Evolutionary conservation across 2,888 invertebrate species (phyloP).

Genomic region (Meiosimyza platycephala): DNA sequence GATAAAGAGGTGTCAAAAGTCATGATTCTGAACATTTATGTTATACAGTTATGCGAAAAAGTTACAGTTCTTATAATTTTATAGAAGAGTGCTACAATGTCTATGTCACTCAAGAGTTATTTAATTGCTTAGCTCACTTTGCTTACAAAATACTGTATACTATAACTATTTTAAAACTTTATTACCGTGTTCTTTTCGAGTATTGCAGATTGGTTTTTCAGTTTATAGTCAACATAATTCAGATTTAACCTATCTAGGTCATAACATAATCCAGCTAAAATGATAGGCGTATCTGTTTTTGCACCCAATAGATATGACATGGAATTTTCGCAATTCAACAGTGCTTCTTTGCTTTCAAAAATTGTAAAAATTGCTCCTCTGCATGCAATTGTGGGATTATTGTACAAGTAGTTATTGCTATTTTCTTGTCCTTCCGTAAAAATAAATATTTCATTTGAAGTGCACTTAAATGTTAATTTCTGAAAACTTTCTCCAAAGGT

Average conservation of each 20-base stretch:
- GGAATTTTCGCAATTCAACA: slow-evolving; percentile 1
- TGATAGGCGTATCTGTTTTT: slow-evolving; percentile 4
- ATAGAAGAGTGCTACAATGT: too few relatives aligned
- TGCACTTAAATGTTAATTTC: background rate
- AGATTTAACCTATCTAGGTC: slow-evolving; percentile 6
- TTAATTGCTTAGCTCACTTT: too few relatives aligned
- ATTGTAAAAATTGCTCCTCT: background rate
- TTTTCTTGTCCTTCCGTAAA: too few relatives aligned
- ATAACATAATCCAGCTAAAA: slow-evolving; percentile 24
- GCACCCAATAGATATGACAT: slow-evolving; percentile 17
- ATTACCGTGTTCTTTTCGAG: slow-evolving; percentile 2
- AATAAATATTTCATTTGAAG: background rate
- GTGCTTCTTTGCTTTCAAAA: background rate
- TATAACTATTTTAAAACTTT: too few relatives aligned
- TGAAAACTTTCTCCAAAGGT: too few relatives aligned
- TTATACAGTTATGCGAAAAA: too few relatives aligned
- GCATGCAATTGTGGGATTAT: background rate
- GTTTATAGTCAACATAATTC: slow-evolving; percentile 19
- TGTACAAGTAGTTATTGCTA: background rate
- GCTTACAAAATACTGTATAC: background rate
- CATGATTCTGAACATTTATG: too few relatives aligned
- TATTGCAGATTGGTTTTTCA: background rate
- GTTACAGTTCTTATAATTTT: too few relatives aligned
- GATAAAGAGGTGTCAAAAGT: too few relatives aligned
- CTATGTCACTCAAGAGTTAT: too few relatives aligned